Base-by-base conservation (phyloP, 2,888 invertebrate species). In the Agrotis puta region DNA sequence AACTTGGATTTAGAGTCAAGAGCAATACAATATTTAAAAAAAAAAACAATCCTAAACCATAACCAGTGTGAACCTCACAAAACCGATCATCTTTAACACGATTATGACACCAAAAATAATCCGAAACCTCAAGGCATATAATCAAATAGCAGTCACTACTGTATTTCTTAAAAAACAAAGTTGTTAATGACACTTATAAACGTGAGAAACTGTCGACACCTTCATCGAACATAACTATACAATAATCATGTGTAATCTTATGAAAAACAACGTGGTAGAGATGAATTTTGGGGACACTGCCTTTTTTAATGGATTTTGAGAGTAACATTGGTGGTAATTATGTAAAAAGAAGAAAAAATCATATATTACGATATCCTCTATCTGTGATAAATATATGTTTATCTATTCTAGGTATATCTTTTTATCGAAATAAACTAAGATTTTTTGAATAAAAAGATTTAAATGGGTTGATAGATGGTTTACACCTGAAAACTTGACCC, bases 121-220 rank as follows among this genome's bases (percentile, higher is more conserved):
- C 24, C 18, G 2, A 48, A 51, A 59, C 45, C 24, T 27, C 22
- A 57, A 76, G n/a, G 69, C 77, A 45, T 79, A 24, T 80, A 68
- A 79, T 79, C 79, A 79, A 72, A 69, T 24, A 33, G 53, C 39
- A 50, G 72, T 80, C 72, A 69, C 80, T 70, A 79, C 75, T 48
- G 61, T 58, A 66, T 59, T 79, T 61, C 64, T 67, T 47, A 76
- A 75, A 72, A 71, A 66, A 77, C 63, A 71, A 39, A 45, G 65
- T 24, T 56, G 45, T 63, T 84, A 84, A 84, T 77, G 78, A 82
- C 56, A 53, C 39, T 64, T 54, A 45, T 43, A 56, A 70, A 64
- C 68, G 84, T 84, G 84, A 73, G 84, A 84, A 84, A 1, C 24
- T 54, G 70, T 77, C 75, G 62, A 79, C 83, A 76, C 77, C 74